Conservation (phyloP, 53 echinoderm and acorn worm species). For the Echinarachnius parma region DNA sequence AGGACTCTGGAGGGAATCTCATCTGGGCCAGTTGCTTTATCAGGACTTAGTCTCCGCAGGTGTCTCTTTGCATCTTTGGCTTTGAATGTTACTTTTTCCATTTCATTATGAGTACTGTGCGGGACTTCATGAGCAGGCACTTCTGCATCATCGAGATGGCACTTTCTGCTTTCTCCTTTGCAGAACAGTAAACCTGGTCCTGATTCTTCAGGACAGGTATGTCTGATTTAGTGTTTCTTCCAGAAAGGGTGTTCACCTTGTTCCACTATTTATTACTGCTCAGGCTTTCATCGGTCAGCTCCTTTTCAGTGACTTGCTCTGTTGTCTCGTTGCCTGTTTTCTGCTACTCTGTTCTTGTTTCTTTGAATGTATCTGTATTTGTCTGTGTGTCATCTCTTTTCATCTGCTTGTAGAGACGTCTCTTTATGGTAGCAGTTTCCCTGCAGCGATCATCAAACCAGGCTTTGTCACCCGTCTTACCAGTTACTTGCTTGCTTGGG, state of each 20-base stretch:
- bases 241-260: slow-evolving; percentile 31
- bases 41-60: no score
- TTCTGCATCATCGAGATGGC: slow-evolving; percentile 27
- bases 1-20: slow-evolving; percentile 21
- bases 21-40: slow-evolving; percentile 29
- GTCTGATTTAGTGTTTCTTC: slow-evolving; percentile 13
- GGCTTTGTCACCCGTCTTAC: no score
- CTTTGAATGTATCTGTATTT: no score
- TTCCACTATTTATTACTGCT: slow-evolving; percentile 46
- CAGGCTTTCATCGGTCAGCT: slow-evolving; percentile 35
- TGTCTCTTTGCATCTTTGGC: no score
- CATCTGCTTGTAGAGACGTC: no score
- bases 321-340: not conserved
- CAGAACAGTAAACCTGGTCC: slow-evolving; percentile 26
- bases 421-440: no score
- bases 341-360: no score
- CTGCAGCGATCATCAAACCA: no score
- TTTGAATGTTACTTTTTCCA: not conserved
- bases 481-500: no score
- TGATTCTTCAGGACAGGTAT: slow-evolving; percentile 36
- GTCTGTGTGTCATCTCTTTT: no score
- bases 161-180: slow-evolving; percentile 35
- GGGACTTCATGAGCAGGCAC: slow-evolving; percentile 26
- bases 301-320: not conserved
- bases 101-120: not conserved